Base-by-base conservation (phyloP, 2,888 invertebrate genomes). In the Orthosia gracilis region DNA sequence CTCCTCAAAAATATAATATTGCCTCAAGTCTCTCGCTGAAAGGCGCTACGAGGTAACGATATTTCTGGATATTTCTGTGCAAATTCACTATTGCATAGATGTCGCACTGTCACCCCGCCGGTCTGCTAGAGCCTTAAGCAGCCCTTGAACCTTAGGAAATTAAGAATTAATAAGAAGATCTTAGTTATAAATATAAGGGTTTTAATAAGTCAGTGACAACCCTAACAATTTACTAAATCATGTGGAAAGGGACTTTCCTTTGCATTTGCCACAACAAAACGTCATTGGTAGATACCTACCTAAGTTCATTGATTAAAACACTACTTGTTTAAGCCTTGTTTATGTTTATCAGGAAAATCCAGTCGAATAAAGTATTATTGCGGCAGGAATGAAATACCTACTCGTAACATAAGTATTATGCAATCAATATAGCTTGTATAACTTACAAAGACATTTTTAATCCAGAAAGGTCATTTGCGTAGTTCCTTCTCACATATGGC, bases 161-260 rank as follows among this genome's bases (percentile, higher is more conserved):
- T 4, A n/a, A n/a, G n/a, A n/a, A n/a, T n/a, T n/a, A n/a, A n/a
- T 31, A 11, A 21, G 15, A 40, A 57, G 2, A 15, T 65, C 9
- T 40, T 9, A 40, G 40, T 40, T 40, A 45, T 50, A 58, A 52
- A 50, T 9, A 40, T 40, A 40, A 40, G 40, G 40, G 40, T 9
- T 40, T 73, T 18, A n/a, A 2, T n/a, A 23, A 18, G 49, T 23
- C 3, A 40, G 79, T 72, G 73, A 45, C 79, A 78, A 11, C 73
- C 76, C 73, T 73, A 9, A 40, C 2, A 18, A 52, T 55, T 45
- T 47, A 52, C 45, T 47, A 52, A 31, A 3, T 21, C 50, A n/a
- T 49, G 31, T 54, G n/a, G 57, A 66, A 50, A 18, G 77, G 80
- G 66, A 55, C 49, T 73, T 73, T 65, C 18, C 74, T 21, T 9